Percentiles rank a stretch among this genome's conserved stretches.
phyloP scores from a whole-genome alignment of 2,888 invertebrate genomes.

The Brachylomia viminalis region DNA sequence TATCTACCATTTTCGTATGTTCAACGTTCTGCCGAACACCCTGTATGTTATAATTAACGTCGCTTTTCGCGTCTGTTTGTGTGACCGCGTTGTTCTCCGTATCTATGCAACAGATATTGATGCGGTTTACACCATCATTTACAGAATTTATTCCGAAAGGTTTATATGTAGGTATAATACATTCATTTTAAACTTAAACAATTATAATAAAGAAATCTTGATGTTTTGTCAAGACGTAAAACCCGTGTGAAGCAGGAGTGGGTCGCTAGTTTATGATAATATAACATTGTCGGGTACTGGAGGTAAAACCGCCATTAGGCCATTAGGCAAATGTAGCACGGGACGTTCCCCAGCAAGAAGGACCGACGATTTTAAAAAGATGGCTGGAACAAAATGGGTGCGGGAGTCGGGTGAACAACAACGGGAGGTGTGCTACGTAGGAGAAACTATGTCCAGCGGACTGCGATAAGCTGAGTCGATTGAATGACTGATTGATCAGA shows the following conservation, averaged over 20 bases:
- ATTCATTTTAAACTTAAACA: not conserved
- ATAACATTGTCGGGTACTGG: not conserved
- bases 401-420: not conserved
- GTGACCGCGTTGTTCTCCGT: not conserved
- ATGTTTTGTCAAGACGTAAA: not conserved
- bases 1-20: too few species aligned
- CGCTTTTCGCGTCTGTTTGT: not conserved
- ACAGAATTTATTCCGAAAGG: not conserved
- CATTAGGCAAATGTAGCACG: not conserved
- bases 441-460: not conserved
- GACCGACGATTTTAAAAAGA: not conserved
- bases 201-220: not conserved
- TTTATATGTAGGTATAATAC: not conserved
- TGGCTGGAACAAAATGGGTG: not conserved
- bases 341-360: too few species aligned
- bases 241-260: not conserved
- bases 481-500: constrained; percentile 27
- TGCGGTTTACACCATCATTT: not conserved
- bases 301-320: too few species aligned
- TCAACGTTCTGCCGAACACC: too few species aligned
- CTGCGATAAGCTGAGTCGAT: not conserved
- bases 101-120: not conserved
- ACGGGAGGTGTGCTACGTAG: too few species aligned
- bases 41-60: not conserved
- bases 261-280: not conserved